Evolutionary conservation across 2,797 vertebrate genomes (phyloP), one percentile per base, ranked within the genome.

Genomic region (Vireo griseus): DNA sequence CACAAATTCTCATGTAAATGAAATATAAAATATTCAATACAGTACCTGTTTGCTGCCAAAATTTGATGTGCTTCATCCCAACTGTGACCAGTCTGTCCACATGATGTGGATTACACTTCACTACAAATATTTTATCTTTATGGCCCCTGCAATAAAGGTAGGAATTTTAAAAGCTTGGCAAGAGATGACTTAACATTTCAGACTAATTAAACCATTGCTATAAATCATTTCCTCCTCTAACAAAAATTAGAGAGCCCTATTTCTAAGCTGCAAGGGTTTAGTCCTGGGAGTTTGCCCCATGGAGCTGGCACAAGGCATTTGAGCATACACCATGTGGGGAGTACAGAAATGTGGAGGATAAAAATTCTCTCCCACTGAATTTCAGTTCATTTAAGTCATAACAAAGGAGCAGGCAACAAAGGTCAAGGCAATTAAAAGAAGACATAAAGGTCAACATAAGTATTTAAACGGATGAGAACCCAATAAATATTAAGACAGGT

Each of bases 21-120:
- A 90, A n/a, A 48, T 16, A 35, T 6, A 62, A 88, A 78, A 35
- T 62, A 88, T 10, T 67, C 42, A 66, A 11, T 58, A 92, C 25
- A 62, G 68, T 98, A 99, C 99, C 99, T 98, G 99, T 98, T 96
- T 99, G 99, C 55, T 99, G 99, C 99, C 99, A 99, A 97, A 99
- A 99, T 97, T 99, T 99, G 96, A 99, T 99, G 97, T 99, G 99
- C 63, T 99, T 99, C 58, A 99, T 98, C 35, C 99, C 99, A 91
- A 99, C 99, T 0, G 99, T 99, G 80, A 99, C 98, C 83, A 99
- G 97, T 71, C 98, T 99, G 97, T 99, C 99, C 95, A 98, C 98
- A 63, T 99, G 98, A 95, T 99, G 98, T 1, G 99, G 99, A 90
- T 99, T 99, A 93, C 98, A 99, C 93, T 98, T 99, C 94, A 99